Percentiles rank a stretch among this genome's conserved stretches.
Conservation (phyloP, 2,797 vertebrate species). For the Microctenopoma lineatum region DNA sequence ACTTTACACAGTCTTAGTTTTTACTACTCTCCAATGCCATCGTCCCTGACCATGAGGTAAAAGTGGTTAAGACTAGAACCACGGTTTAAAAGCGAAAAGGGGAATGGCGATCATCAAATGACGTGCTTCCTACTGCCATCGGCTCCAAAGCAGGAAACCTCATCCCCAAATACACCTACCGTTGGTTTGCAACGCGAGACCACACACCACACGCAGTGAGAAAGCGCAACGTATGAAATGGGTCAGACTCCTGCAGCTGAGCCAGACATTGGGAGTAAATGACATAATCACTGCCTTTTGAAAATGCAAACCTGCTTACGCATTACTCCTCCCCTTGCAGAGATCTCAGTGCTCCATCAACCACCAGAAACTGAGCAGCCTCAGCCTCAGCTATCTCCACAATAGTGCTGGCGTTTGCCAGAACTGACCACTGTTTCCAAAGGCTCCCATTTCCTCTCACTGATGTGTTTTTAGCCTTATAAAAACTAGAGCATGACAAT, state of each 20-base stretch:
- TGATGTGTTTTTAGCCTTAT: constrained; percentile 17
- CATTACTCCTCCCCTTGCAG: constrained; percentile 38
- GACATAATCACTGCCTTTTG: constrained; percentile 79
- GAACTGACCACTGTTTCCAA: constrained; percentile 37
- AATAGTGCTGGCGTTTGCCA: constrained; percentile 32
- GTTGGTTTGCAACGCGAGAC: constrained; percentile 54
- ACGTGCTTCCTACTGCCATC: constrained; percentile 61
- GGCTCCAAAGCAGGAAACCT: constrained; percentile 69
- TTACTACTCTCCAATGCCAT: not conserved
- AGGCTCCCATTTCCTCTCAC: constrained; percentile 31
- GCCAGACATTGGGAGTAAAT: constrained; percentile 72
- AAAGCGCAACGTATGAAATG: constrained; percentile 50
- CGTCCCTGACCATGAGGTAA: constrained; percentile 10
- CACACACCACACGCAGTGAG: constrained; percentile 63
- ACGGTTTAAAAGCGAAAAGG: constrained; percentile 36
- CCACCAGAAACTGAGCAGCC: constrained; percentile 34
- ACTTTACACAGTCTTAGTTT: not conserved
- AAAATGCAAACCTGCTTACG: constrained; percentile 65
- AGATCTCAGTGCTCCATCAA: constrained; percentile 28
- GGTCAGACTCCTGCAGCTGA: constrained; percentile 57
- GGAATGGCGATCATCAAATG: constrained; percentile 37
- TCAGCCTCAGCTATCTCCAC: constrained; percentile 62
- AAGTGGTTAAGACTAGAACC: constrained; percentile 1
- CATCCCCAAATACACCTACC: constrained; percentile 66
- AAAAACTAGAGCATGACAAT: constrained; percentile 6